These are phyloP conservation scores for Pyrrhia umbra DNA, from an alignment of 2,888 invertebrate species.

Conservation along the genomic window DNA sequence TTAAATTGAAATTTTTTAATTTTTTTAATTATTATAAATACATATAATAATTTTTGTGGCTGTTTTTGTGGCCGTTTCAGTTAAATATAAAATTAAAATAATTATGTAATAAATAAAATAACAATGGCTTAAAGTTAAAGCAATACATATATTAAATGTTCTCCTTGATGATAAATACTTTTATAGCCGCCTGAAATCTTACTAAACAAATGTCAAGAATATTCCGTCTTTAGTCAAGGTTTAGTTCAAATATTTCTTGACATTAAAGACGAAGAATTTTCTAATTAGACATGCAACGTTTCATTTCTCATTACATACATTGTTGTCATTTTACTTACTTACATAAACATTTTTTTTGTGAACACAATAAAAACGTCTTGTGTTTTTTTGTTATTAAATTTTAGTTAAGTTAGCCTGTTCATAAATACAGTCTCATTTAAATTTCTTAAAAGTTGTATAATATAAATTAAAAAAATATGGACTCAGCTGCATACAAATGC, in stretches of 20 bases:
- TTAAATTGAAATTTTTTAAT: no score
- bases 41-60: no score
- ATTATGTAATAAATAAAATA: conserved; percentile 1
- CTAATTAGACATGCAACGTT: conserved; percentile 46
- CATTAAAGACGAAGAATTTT: conserved; percentile 48
- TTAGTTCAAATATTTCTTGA: conserved; percentile 35
- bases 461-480: conserved; percentile 11
- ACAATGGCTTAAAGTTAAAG: conserved; percentile 14
- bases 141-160: conserved; percentile 19
- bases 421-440: no score
- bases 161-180: conserved; percentile 34
- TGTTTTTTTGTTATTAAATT: background rate
- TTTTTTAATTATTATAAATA: no score
- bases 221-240: conserved; percentile 49
- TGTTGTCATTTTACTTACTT: conserved; percentile 27
- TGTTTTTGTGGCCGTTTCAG: no score
- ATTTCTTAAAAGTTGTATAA: no score
- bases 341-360: background rate
- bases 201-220: conserved; percentile 37
- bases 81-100: no score
- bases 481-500: conserved; percentile 6
- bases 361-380: background rate
- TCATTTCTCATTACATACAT: conserved; percentile 44
- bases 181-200: conserved; percentile 36
- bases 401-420: background rate